Base-by-base conservation (phyloP, 2,113 vertebrate genomes). In the Sphyrna mokarran region DNA sequence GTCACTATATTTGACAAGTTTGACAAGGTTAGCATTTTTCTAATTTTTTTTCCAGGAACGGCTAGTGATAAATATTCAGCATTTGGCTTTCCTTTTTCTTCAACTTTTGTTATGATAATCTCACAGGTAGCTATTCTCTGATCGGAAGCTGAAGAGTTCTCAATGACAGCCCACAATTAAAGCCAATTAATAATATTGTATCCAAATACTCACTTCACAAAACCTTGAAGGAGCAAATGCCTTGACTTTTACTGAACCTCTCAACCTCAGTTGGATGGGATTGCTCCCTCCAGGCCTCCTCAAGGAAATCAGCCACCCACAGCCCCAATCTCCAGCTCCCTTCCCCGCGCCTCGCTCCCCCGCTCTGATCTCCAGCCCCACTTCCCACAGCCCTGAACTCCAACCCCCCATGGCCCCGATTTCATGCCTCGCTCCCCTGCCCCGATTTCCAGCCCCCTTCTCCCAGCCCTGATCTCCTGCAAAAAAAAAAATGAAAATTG, bases 21-120 rank as follows among this genome's bases (percentile, higher is more conserved):
- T 95, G 94, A 72, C 94, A 95, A 95, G 94, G 94, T 95, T 72
- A 95, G 68, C 68, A 95, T 95, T 70, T 95, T 76, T 72, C 94
- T 95, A 95, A 95, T 43, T 70, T 72, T 72, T 72, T 70, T 72
- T 95, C 70, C 68, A 72, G 94, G 94, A 72, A 95, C 18, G 68
- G 69, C 69, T 26, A 95, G 69, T 76, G 94, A 72, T 95, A 95
- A 72, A 95, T 95, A 95, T 95, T 95, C 94, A 95, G 40, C 26
- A 9, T 54, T 33, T 72, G 14, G 40, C 70, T 95, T 95, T 72
- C 69, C 94, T 95, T 76, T 95, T 95, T 70, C 69, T 95, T 54
- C 93, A 95, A 95, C 69, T 61, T 95, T 70, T 95, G 20, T 95
- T 70, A 72, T 72, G 69, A 43, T 70, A 95, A 48, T 95, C 94